Evolutionary conservation across 1,140 invertebrate species (phyloP).

Genomic region (Nylanderia fulva): DNA sequence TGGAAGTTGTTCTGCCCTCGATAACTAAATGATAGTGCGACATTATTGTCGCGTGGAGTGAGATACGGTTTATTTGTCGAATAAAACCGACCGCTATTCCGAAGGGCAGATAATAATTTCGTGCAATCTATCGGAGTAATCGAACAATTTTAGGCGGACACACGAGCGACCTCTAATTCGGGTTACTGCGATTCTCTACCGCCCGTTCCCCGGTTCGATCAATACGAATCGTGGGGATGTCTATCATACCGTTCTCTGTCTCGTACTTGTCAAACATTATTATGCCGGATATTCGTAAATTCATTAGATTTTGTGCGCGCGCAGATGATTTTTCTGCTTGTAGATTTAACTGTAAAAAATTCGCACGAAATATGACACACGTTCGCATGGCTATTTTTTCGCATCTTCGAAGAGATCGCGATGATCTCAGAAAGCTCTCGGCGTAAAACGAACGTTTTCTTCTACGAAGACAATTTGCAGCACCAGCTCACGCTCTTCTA

Average conservation of each 20-base stretch:
- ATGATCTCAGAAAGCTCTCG: slow-evolving; percentile 23
- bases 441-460: slow-evolving; percentile 44
- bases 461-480: slow-evolving; percentile 67
- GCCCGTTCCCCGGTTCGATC: slow-evolving; percentile 65
- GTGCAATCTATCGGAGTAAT: slow-evolving; percentile 39
- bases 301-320: neutral
- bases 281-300: neutral
- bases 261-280: slow-evolving; percentile 32
- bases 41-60: slow-evolving; percentile 15
- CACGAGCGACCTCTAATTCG: slow-evolving; percentile 63
- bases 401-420: neutral
- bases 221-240: slow-evolving; percentile 65
- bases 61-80: slow-evolving; percentile 52
- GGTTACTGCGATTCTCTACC: slow-evolving; percentile 67
- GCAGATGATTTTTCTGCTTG: neutral
- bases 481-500: slow-evolving; percentile 64
- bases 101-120: slow-evolving; percentile 56
- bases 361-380: neutral
- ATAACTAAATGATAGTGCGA: slow-evolving; percentile 26
- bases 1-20: neutral
- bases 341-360: neutral
- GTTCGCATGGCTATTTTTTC: neutral
- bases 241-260: slow-evolving; percentile 50
- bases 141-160: slow-evolving; percentile 45
- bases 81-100: slow-evolving; percentile 5